These are phyloP conservation scores for Dermolepida albohirtum DNA, from an alignment of 2,888 invertebrate species.

Conservation along the genomic window DNA sequence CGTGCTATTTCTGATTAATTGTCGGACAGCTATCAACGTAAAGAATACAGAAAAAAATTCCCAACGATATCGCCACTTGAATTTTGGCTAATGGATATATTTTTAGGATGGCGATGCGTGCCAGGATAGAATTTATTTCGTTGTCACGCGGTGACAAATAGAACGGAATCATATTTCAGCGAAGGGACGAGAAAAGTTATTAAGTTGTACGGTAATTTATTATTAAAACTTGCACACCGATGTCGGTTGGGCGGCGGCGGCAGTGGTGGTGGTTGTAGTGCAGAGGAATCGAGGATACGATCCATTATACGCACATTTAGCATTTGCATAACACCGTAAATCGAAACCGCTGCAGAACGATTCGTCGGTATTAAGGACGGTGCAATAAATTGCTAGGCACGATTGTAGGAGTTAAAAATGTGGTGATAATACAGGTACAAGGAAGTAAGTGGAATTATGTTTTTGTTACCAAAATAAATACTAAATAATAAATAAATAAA, in stretches of 20 bases:
- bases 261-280: no score
- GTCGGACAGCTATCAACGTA: background rate
- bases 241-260: background rate
- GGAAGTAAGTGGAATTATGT: constrained; percentile 4
- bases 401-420: constrained; percentile 21
- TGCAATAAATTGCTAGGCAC: constrained; percentile 31
- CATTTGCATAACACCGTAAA: constrained; percentile 35
- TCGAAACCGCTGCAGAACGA: constrained; percentile 26
- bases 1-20: constrained; percentile 4
- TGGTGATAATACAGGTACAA: constrained; percentile 23
- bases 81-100: constrained; percentile 35
- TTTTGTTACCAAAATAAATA: constrained; percentile 27
- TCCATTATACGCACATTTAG: constrained; percentile 38
- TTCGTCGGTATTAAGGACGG: constrained; percentile 11
- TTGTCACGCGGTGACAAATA: constrained; percentile 36
- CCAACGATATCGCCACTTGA: constrained; percentile 34
- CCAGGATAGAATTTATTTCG: constrained; percentile 28
- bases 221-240: constrained; percentile 36
- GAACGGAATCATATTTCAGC: constrained; percentile 33
- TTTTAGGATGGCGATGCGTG: constrained; percentile 30
- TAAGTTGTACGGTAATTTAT: constrained; percentile 38
- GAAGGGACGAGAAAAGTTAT: constrained; percentile 30
- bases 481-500: constrained; percentile 33
- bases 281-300: constrained; percentile 1
- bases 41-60: constrained; percentile 21